Percentiles rank a stretch among this genome's conserved stretches.
Evolutionary conservation across 2,797 vertebrate genomes (phyloP).

Genomic region (Pteropus rufus): DNA sequence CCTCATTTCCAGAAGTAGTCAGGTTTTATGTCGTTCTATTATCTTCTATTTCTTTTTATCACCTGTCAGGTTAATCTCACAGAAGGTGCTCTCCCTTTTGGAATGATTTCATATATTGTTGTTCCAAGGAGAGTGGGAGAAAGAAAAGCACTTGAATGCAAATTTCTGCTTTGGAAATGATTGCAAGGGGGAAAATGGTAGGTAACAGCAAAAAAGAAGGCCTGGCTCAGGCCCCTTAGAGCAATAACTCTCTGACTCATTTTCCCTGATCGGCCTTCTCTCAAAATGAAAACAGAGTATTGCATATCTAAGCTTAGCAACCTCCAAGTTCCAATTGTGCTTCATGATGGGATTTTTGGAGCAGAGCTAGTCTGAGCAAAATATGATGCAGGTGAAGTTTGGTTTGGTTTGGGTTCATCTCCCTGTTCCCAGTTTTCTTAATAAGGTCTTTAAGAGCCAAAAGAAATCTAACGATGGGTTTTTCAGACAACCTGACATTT

Average conservation of each 20-base stretch:
- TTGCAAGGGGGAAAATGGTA: background rate
- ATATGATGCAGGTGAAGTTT: background rate
- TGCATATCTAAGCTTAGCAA: background rate
- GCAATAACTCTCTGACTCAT: background rate
- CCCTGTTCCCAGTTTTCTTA: background rate
- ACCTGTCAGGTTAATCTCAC: slow-evolving; percentile 65
- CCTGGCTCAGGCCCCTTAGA: background rate
- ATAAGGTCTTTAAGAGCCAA: background rate
- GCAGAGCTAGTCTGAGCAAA: background rate
- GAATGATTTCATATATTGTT: slow-evolving; percentile 49
- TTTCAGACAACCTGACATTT: background rate
- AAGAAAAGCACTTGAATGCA: slow-evolving; percentile 39
- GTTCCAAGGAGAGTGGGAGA: background rate
- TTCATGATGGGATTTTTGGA: background rate
- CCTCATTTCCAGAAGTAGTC: slow-evolving; percentile 71
- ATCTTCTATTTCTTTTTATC: slow-evolving; percentile 60
- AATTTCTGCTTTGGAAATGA: slow-evolving; percentile 37
- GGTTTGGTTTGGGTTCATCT: background rate
- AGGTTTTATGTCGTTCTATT: slow-evolving; percentile 66
- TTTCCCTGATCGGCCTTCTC: background rate
- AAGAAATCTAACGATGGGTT: background rate
- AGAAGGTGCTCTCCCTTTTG: slow-evolving; percentile 32
- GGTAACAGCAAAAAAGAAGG: background rate
- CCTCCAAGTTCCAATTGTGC: background rate
- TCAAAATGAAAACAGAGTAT: background rate